A percentile compares a stretch with the other conserved stretches of the same genome.
phyloP scores from a whole-genome alignment of 23 tunicate genomes.

The Botrylloides violaceus region DNA sequence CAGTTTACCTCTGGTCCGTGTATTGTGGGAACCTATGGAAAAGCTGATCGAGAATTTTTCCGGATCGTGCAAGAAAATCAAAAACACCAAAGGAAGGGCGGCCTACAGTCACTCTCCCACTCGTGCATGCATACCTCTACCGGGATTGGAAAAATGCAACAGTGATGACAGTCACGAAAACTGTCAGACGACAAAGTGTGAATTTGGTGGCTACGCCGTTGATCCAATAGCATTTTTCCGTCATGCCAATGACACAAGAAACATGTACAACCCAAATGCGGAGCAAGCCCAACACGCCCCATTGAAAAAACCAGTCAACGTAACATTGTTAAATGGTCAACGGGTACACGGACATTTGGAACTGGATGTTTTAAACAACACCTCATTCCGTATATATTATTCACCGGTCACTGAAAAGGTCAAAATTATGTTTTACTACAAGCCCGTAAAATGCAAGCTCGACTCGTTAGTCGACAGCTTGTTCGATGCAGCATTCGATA shows the following conservation, averaged over 20 bases:
- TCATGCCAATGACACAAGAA: slow-evolving; percentile 47
- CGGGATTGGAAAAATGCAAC: slow-evolving; percentile 39
- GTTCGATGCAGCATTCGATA: neutral
- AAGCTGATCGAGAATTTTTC: slow-evolving; percentile 43
- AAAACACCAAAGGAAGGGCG: neutral
- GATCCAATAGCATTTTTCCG: slow-evolving; percentile 81
- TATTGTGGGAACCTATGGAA: slow-evolving; percentile 61
- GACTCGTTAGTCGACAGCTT: neutral
- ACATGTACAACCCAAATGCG: neutral
- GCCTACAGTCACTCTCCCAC: neutral
- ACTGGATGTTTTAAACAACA: slow-evolving; percentile 26
- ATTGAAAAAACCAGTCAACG: slow-evolving; percentile 40
- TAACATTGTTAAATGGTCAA: slow-evolving; percentile 3
- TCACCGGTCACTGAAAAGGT: slow-evolving; percentile 65
- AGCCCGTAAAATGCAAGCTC: slow-evolving; percentile 12
- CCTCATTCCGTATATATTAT: slow-evolving; percentile 47
- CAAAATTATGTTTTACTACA: slow-evolving; percentile 59
- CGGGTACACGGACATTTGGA: slow-evolving; percentile 37
- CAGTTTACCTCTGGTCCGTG: slow-evolving; percentile 59
- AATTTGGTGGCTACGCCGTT: slow-evolving; percentile 39
- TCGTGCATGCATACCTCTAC: slow-evolving; percentile 23
- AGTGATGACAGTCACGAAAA: slow-evolving; percentile 15
- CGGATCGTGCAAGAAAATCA: slow-evolving; percentile 34
- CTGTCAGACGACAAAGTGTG: slow-evolving; percentile 47
- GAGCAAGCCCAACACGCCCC: slow-evolving; percentile 33